Conservation (phyloP, 2,797 vertebrate genomes). For the Lacerta bilineata region DNA sequence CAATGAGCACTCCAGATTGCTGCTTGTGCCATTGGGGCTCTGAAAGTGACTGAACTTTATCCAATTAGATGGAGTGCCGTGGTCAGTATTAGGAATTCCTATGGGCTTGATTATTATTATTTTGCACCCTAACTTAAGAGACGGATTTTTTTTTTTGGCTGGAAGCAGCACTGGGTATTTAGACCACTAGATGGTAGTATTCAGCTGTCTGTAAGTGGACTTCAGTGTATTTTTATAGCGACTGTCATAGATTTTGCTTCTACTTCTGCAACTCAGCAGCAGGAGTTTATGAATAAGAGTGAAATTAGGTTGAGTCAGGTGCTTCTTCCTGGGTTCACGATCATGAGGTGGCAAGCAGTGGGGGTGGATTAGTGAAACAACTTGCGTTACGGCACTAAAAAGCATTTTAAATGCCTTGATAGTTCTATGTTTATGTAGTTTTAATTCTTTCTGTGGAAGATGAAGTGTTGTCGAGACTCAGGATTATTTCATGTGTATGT, state of each 20-base stretch:
- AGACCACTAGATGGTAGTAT: conserved; percentile 72
- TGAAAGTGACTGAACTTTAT: background rate
- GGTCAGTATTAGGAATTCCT: background rate
- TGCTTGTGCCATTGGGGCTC: background rate
- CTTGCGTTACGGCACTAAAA: background rate
- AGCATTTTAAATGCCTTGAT: too few species aligned
- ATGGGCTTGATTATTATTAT: too few species aligned
- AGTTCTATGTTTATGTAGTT: background rate
- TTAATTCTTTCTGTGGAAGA: background rate
- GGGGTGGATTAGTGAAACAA: background rate
- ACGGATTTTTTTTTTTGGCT: background rate
- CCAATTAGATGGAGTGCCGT: too few species aligned
- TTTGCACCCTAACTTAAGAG: background rate
- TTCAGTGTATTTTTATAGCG: background rate
- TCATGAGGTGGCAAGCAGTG: background rate
- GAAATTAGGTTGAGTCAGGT: background rate
- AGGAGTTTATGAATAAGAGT: background rate
- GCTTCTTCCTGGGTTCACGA: background rate
- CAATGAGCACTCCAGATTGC: background rate
- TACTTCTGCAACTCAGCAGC: background rate
- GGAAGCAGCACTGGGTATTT: accelerated
- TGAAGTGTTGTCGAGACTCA: background rate
- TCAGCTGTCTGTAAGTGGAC: conserved; percentile 32
- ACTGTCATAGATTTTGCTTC: background rate
- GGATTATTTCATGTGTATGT: background rate